Percentiles rank a stretch among this genome's conserved stretches.
phyloP scores from a whole-genome alignment of 2,888 invertebrate species.

The Rhamphomyia laevipes region DNA sequence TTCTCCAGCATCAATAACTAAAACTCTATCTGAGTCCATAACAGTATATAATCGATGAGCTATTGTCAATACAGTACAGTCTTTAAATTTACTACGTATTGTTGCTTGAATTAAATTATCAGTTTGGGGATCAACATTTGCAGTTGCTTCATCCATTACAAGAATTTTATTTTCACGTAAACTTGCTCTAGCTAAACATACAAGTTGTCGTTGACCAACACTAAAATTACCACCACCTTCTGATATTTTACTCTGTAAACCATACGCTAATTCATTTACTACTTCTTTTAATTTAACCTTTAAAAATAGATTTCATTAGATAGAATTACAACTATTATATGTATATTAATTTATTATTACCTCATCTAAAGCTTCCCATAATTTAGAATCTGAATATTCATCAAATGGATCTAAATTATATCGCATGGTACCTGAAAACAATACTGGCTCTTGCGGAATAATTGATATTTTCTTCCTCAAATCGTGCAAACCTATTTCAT shows the following conservation, averaged over 20 bases:
- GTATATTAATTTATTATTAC: constrained; percentile 50
- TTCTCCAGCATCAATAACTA: constrained; percentile 61
- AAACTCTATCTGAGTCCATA: constrained; percentile 45
- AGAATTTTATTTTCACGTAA: constrained; percentile 72
- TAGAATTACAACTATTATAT: constrained; percentile 15
- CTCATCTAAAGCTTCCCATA: constrained; percentile 78
- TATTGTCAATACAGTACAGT: constrained; percentile 79
- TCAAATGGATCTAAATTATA: constrained; percentile 85
- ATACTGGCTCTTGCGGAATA: constrained; percentile 74
- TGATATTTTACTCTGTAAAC: constrained; percentile 57
- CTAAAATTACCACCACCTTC: constrained; percentile 78
- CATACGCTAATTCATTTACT: constrained; percentile 50
- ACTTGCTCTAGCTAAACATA: constrained; percentile 82
- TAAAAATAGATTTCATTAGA: constrained; percentile 22
- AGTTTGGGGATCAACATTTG: constrained; percentile 84
- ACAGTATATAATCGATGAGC: constrained; percentile 85
- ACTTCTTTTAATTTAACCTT: constrained; percentile 53
- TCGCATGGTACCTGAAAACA: constrained; percentile 78
- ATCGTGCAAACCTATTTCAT: constrained; percentile 58
- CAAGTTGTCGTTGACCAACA: constrained; percentile 79
- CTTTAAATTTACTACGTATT: constrained; percentile 60
- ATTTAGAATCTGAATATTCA: constrained; percentile 59
- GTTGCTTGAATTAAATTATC: constrained; percentile 73
- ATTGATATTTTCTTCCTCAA: constrained; percentile 68
- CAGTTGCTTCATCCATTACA: constrained; percentile 86